Evolutionary conservation across 2,888 invertebrate species (phyloP), one percentile per base, ranked within the genome.

Genomic region (Atrina japonica): DNA sequence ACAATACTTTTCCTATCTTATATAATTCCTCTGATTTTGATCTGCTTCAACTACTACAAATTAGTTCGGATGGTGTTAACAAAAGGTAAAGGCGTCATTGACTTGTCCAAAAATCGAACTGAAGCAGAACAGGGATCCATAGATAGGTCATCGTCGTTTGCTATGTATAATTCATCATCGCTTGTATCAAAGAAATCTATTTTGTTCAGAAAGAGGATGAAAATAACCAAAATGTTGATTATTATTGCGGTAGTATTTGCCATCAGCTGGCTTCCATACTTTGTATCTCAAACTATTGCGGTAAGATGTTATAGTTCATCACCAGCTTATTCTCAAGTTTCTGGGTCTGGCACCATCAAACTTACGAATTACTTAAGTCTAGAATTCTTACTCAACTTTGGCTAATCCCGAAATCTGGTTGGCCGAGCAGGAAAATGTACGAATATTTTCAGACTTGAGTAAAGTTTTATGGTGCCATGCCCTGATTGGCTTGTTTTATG

Each of bases 191-290:
- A 43, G 3, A 43, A 50, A 21, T 43, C 61, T 5, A 29, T 63
- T 30, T 35, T 77, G 27, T 71, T 75, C 25, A 75, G 64, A 53
- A 73, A 66, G 14, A 73, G 76, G 49, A 73, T 80, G 25, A 74
- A 75, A 50, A 61, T 84, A 7, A 75, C 84, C 14, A 81, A 85
- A 68, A 76, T 85, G 73, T 65, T 85, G 27, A 66, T 83, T 2
- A 29, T 83, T 5, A 80, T 82, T 16, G 82, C 83, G 11, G 70
- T 72, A 2, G 69, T 85, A n/a, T 85, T 85, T 63, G 81, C 82
- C 2, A 50, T 81, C 1, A 78, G 81, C 7, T 85, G 85, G 84
- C 16, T 79, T 23, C 85, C 85, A 1, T 85, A 80, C 64, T 85
- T 83, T 65, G 55, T 80, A 11, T 69, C 78, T 9, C 68, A 79